Evolutionary conservation across 2,888 invertebrate genomes (phyloP), one percentile per base, ranked within the genome.

Genomic region (Drosophila putrida): DNA sequence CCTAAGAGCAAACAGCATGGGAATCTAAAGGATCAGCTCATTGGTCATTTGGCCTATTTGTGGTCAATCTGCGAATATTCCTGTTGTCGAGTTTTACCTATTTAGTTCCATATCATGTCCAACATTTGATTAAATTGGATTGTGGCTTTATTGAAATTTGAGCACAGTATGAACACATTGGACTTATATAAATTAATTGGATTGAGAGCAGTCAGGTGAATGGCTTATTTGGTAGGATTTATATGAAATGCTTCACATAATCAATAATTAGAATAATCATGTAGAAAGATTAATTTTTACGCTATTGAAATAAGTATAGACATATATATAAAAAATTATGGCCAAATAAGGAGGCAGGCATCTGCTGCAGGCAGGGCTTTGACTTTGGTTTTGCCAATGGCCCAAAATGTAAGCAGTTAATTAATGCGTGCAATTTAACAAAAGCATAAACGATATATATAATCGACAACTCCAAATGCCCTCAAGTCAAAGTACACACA

Each of bases 401-500:
- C 43, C 54, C 36, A 33, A 46, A 59, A 59, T 57, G 41, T 53
- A 35, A 13, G 50, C 68, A 82, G 80, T 89, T 89, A 85, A 85
- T 85, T 87, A 85, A 85, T 85, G 88, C 73, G 71, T 75, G 73
- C 75, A 89, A 85, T 89, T 89, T 82, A 80, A 89, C 80, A 85
- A 84, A 81, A 87, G 82, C 87, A 81, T 85, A 84, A 88, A 69
- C 85, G 85, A 85, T 89, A 84, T 87, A 85, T 88, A 87, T 74
- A 77, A 69, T 63, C 76, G 66, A 47, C 58, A 57, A 67, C 54
- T 51, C 59, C 51, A 11, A 60, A 66, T 47, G 41, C 62, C 60
- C 53, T 57, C 27, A 47, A 61, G 53, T 33, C 31, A 35, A 53
- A 6, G 4, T 57, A 57, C 36, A 28, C 46, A 63, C 50, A 25